Conservation (phyloP, 2,888 invertebrate genomes). For the Pyrrhia umbra region DNA sequence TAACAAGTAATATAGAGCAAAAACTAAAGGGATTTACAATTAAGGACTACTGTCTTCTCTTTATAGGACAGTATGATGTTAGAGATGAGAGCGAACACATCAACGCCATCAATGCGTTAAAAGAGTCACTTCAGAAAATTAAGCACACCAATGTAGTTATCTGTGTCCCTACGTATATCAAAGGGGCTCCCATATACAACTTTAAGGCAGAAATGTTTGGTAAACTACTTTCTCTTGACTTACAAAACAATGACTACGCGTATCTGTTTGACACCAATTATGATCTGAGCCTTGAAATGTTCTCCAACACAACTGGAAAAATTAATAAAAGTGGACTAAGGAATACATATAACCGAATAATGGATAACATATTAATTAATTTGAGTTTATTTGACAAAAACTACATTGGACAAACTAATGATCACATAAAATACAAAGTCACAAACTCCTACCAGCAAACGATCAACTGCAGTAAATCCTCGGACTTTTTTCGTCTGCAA, state of each 20-base stretch:
- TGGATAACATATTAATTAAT: neutral
- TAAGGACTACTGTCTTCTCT: neutral
- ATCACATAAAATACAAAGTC: neutral
- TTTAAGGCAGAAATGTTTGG: constrained; percentile 4
- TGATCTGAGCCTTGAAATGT: neutral
- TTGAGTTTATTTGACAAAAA: neutral
- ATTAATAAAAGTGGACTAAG: neutral
- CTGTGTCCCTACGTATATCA: neutral
- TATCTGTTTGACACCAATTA: too few species aligned
- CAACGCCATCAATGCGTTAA: too few species aligned
- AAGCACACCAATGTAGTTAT: neutral
- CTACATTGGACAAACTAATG: neutral
- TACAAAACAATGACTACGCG: neutral
- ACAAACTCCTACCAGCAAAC: neutral
- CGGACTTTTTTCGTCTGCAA: constrained; percentile 7
- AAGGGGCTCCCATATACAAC: constrained; percentile 1
- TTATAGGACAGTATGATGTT: neutral
- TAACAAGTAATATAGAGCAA: neutral
- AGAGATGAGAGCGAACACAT: too few species aligned
- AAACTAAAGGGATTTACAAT: neutral
- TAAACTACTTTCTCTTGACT: neutral
- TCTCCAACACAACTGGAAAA: too few species aligned
- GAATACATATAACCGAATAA: neutral
- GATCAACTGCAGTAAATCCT: constrained; percentile 1
- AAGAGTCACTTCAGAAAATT: too few species aligned